These are phyloP conservation scores for Vireo griseus DNA, from an alignment of 2,797 vertebrate genomes.

Conservation along the genomic window DNA sequence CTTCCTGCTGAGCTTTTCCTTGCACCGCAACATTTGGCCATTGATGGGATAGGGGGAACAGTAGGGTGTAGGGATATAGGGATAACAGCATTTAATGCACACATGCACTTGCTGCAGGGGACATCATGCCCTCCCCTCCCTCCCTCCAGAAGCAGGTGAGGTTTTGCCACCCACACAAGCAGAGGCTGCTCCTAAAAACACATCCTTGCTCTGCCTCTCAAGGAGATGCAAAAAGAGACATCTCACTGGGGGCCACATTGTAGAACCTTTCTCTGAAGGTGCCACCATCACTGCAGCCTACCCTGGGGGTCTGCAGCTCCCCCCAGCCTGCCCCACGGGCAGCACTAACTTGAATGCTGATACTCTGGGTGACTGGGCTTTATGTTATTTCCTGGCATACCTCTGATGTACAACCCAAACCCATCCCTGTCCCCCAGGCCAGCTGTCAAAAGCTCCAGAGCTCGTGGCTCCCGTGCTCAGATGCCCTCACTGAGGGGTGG, in stretches of 20 bases:
- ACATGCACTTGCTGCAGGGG: neutral
- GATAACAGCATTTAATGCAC: neutral
- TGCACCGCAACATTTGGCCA: neutral
- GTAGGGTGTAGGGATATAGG: neutral
- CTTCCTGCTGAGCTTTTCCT: neutral
- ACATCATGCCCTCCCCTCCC: accelerated
- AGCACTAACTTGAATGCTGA: neutral
- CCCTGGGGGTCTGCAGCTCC: neutral
- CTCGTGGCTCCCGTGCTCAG: neutral
- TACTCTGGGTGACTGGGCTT: slow-evolving; percentile 30
- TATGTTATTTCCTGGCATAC: neutral
- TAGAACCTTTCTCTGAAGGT: neutral
- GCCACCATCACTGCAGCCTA: neutral
- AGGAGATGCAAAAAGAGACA: neutral
- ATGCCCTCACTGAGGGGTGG: neutral
- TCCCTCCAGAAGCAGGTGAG: neutral
- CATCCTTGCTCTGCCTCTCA: neutral
- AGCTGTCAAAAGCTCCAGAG: neutral
- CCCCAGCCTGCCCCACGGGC: accelerated
- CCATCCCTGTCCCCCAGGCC: neutral
- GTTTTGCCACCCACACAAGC: neutral
- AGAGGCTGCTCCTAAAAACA: neutral
- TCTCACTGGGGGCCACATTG: neutral
- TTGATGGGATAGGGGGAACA: neutral
- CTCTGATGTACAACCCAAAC: neutral